Base-by-base conservation (phyloP, 1,140 invertebrate genomes). In the Aradophagus sp. region DNA sequence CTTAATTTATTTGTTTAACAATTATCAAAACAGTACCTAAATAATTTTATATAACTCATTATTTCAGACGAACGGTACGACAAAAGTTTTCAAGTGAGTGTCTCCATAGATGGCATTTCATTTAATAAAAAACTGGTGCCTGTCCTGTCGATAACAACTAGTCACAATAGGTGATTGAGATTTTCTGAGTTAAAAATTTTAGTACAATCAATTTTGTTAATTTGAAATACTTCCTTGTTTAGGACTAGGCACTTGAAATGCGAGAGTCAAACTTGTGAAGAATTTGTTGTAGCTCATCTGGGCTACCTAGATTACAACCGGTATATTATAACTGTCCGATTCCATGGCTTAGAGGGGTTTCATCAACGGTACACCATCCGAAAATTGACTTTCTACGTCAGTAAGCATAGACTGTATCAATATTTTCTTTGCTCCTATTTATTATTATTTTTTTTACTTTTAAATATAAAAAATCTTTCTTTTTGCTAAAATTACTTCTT, bases 331-430 rank as follows among this genome's bases (percentile, higher is more conserved):
- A 94, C 92, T 10, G 88, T 97, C 8, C 87, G 88, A 62, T 96
- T 97, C 81, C 91, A 93, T 78, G 94, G 93, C 15, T 85, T 98
- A 17, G 91, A 94, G 78, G 89, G 90, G 63, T 94, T 96, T 77
- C 92, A 96, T 84, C 90, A 92, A 63, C 89, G 92, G 44, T 96
- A 96, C 77, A 90, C 88, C 63, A 95, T 97, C 73, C 90, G 91
- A 70, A 91, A 95, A 80, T 89, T 97, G 56, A 89, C 90, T 26
- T 98, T 97, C 86, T 94, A 93, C 88, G 95, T 97, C 86, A 94
- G 94, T 93, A 84, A 79, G 69, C 78, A 77, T 55, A 76, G 6
- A 41, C 50, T 65, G 3, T 41, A 36, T 5, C 20, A 7, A 32
- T 31, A 47, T 20, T 32, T 26, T 32, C 17, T 56, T 53, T 6